Percentiles rank a stretch among this genome's conserved stretches.
These are phyloP conservation scores for Lagopus muta DNA, from an alignment of 2,113 vertebrate species.

Conservation along the genomic window DNA sequence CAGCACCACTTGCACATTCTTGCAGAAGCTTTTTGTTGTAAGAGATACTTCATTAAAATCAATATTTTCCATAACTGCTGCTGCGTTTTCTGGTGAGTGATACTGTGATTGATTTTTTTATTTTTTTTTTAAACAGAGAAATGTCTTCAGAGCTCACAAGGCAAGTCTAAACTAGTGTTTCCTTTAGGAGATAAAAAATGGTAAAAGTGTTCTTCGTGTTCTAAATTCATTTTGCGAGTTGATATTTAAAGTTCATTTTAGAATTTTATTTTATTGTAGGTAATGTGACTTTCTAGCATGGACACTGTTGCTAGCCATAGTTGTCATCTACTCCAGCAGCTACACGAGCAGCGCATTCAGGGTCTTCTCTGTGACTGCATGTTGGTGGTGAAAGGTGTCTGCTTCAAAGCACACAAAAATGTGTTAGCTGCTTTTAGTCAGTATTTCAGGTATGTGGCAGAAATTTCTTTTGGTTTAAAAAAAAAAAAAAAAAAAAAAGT, in stretches of 20 bases:
- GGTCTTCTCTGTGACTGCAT: constrained; percentile 97
- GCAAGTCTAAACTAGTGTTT: not conserved
- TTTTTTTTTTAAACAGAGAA: not conserved
- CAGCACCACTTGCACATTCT: not conserved
- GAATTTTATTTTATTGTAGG: constrained; percentile 33
- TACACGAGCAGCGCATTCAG: constrained; percentile 96
- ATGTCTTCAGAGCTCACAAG: not conserved
- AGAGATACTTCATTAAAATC: not conserved
- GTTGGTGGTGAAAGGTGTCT: constrained; percentile 95
- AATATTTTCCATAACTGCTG: rapidly evolving
- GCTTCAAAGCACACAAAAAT: constrained; percentile 98
- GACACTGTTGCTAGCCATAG: constrained; percentile 90
- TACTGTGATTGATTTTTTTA: not conserved
- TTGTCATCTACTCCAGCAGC: constrained; percentile 95
- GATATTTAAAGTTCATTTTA: not conserved
- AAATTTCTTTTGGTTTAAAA: not conserved
- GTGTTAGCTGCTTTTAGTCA: constrained; percentile 97
- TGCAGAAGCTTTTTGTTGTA: not conserved
- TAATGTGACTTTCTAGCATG: constrained; percentile 80
- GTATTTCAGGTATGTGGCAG: constrained; percentile 88
- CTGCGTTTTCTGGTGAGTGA: not conserved
- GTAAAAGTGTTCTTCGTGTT: not conserved
- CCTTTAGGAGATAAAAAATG: not conserved
- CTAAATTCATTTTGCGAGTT: not conserved
- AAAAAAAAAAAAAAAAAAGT: too few species aligned